A percentile compares a stretch with the other conserved stretches of the same genome.
phyloP scores from a whole-genome alignment of 2,797 vertebrate species.

The Smutsia gigantea region DNA sequence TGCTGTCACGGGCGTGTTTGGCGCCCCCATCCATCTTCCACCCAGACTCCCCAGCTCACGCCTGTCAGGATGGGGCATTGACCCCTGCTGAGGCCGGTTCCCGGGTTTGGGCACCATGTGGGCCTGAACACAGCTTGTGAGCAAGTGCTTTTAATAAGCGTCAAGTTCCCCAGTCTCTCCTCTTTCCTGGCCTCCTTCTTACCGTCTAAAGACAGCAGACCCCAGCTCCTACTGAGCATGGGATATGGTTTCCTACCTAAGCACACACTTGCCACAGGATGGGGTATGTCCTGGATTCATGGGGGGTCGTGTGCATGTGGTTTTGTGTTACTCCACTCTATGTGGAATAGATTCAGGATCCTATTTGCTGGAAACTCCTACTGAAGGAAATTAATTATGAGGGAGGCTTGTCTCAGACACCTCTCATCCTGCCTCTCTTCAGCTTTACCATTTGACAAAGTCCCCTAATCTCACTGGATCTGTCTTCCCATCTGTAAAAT shows the following conservation, averaged over 20 bases:
- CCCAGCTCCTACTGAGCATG: neutral
- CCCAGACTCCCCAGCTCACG: conserved; percentile 59
- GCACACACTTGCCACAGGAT: neutral
- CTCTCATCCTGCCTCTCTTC: neutral
- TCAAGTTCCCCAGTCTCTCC: conserved; percentile 32
- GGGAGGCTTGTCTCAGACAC: neutral
- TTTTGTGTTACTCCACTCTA: neutral
- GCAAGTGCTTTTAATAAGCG: conserved; percentile 74
- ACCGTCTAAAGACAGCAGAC: neutral
- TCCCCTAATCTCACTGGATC: neutral
- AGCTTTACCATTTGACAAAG: neutral
- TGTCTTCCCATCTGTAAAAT: neutral
- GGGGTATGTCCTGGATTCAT: neutral
- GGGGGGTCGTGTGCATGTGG: neutral
- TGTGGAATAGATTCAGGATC: neutral
- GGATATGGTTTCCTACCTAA: neutral
- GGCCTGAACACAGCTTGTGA: conserved; percentile 35
- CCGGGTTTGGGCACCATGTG: conserved; percentile 62
- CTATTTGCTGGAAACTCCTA: neutral
- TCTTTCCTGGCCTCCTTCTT: conserved; percentile 9
- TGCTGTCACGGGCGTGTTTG: conserved; percentile 20
- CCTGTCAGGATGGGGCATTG: conserved; percentile 49
- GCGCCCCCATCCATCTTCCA: conserved; percentile 62
- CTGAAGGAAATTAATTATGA: neutral
- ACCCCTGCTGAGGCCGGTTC: conserved; percentile 54